phyloP scores from a whole-genome alignment of 2,797 vertebrate genomes.

The Pogonophryne albipinna region DNA sequence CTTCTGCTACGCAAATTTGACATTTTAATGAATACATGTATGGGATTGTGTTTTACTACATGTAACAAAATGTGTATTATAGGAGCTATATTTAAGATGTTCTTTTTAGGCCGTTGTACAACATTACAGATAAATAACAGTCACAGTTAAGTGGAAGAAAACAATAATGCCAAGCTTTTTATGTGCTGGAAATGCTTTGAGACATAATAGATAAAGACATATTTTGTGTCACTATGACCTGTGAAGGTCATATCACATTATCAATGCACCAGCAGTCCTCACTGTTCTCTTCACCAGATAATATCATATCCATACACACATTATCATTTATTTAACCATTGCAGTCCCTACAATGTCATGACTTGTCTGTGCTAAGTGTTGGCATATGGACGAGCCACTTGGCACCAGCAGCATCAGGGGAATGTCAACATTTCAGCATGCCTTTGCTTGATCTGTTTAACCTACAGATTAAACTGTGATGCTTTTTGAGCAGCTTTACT shows the following conservation, averaged over 20 bases:
- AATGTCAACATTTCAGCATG: neutral
- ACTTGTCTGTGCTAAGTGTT: neutral
- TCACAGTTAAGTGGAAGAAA: too few species aligned
- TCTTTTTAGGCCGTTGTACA: neutral
- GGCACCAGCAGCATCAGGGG: neutral
- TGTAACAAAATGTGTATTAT: neutral
- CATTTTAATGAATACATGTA: neutral
- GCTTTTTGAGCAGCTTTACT: neutral
- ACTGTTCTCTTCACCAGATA: neutral
- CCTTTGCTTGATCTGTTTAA: neutral
- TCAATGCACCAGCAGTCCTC: neutral
- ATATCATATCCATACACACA: neutral
- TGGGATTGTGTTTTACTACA: neutral
- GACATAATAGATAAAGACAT: neutral
- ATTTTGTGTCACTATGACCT: conserved; percentile 14
- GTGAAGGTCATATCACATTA: conserved; percentile 34
- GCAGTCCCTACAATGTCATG: neutral
- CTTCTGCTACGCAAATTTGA: neutral
- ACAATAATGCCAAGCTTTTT: neutral
- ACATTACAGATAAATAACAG: neutral
- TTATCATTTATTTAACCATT: neutral
- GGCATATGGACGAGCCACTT: too few species aligned
- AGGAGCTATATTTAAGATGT: neutral
- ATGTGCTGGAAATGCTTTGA: neutral
- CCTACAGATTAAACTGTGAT: neutral